A percentile compares a stretch with the other conserved stretches of the same genome.
Conservation (phyloP, 2,797 vertebrate genomes). For the Acropternis orthonyx region DNA sequence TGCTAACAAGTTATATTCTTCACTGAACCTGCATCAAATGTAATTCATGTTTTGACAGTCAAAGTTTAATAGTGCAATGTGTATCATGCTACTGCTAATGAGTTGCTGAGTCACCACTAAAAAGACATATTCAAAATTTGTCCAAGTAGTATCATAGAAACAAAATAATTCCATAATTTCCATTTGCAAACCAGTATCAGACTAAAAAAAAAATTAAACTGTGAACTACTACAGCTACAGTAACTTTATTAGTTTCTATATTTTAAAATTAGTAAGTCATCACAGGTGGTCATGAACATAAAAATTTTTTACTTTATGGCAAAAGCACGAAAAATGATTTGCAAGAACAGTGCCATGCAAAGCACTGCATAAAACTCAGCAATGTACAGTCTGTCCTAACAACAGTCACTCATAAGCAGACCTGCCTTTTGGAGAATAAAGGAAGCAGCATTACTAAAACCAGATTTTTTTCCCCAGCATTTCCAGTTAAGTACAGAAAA, state of each 20-base stretch:
- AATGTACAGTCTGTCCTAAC: background rate
- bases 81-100: background rate
- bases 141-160: background rate
- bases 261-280: background rate
- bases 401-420: background rate
- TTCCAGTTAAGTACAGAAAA: conserved; percentile 38
- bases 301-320: background rate
- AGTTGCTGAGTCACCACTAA: background rate
- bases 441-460: background rate
- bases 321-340: background rate
- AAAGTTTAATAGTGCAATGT: background rate
- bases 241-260: background rate
- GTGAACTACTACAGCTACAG: background rate
- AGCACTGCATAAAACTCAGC: background rate
- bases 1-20: background rate
- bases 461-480: background rate
- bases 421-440: background rate
- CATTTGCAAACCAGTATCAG: background rate
- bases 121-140: background rate
- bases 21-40: background rate
- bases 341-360: background rate
- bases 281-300: background rate
- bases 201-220: background rate
- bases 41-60: background rate
- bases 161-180: background rate